phyloP scores from a whole-genome alignment of 2,797 vertebrate species.

The Kryptopterus vitreolus region DNA sequence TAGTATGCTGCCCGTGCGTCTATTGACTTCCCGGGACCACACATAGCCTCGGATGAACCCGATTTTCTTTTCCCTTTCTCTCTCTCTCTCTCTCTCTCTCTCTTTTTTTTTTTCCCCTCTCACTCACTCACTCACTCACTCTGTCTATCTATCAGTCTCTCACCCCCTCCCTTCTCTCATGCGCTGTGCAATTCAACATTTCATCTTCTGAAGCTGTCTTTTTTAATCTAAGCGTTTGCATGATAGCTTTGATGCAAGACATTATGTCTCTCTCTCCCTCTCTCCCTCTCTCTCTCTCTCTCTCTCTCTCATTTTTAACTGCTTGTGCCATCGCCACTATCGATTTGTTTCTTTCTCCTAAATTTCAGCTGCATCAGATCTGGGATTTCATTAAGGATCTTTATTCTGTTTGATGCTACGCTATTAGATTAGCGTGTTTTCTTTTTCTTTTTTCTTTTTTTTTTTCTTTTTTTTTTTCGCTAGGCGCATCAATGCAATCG shows the following conservation, averaged over 20 bases:
- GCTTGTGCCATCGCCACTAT: conserved; percentile 26
- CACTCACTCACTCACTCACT: conserved; percentile 21
- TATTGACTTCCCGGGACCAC: conserved; percentile 63
- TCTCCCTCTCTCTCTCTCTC: background rate
- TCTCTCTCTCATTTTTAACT: background rate
- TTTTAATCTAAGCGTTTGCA: conserved; percentile 25
- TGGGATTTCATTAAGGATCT: conserved; percentile 61
- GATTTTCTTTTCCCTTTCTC: conserved; percentile 40
- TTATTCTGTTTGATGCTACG: conserved; percentile 66
- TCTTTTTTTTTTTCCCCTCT: background rate
- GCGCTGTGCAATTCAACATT: conserved; percentile 56
- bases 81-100: conserved; percentile 3
- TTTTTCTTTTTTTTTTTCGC: conserved; percentile 61
- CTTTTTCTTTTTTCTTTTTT: conserved; percentile 57
- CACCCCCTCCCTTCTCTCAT: background rate
- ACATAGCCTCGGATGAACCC: conserved; percentile 69
- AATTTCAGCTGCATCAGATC: conserved; percentile 71
- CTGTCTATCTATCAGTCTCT: background rate
- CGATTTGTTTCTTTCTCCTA: conserved; percentile 64
- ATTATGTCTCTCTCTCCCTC: background rate
- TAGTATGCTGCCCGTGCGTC: conserved; percentile 71
- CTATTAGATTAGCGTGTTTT: conserved; percentile 66
- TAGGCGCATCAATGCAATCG: conserved; percentile 68
- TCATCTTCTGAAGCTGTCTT: conserved; percentile 50
- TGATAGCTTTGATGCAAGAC: conserved; percentile 34